phyloP scores from a whole-genome alignment of 2,888 invertebrate species.

The Stomorhina lunata region DNA sequence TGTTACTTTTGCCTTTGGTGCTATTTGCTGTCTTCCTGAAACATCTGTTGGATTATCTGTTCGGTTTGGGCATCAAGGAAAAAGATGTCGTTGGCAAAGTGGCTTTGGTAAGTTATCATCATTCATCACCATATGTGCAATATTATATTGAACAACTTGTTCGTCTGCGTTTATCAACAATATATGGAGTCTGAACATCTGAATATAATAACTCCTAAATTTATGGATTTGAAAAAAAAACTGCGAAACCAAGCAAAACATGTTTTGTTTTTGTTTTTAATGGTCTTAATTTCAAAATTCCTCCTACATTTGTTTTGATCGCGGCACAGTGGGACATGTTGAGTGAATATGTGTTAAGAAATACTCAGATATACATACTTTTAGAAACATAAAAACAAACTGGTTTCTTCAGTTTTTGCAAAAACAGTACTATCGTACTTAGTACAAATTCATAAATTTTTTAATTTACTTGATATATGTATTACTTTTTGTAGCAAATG shows the following conservation, averaged over 20 bases:
- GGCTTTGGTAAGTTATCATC: slow-evolving; percentile 75
- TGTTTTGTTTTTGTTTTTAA: slow-evolving; percentile 1
- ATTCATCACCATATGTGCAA: no score
- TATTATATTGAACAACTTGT: no score
- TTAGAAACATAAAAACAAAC: no score
- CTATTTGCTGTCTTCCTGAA: slow-evolving; percentile 76
- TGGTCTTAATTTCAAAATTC: slow-evolving; percentile 29
- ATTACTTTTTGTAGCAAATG: no score
- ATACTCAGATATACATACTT: not conserved
- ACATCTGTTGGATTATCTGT: slow-evolving; percentile 77
- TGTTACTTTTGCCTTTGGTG: slow-evolving; percentile 75
- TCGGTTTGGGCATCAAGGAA: slow-evolving; percentile 74
- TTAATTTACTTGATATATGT: no score
- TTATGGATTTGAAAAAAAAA: slow-evolving; percentile 1
- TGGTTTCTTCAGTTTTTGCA: no score
- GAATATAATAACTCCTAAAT: slow-evolving; percentile 14
- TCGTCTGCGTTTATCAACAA: not conserved
- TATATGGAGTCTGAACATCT: slow-evolving; percentile 5
- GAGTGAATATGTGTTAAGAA: not conserved
- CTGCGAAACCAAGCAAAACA: not conserved
- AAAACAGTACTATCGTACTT: no score
- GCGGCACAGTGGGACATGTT: not conserved
- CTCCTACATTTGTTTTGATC: slow-evolving; percentile 31
- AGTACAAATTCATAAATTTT: no score
- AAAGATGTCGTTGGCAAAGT: slow-evolving; percentile 79